Percentiles rank a stretch among this genome's conserved stretches.
Evolutionary conservation across 2,888 invertebrate genomes (phyloP).

Genomic region (Lymantria dispar): DNA sequence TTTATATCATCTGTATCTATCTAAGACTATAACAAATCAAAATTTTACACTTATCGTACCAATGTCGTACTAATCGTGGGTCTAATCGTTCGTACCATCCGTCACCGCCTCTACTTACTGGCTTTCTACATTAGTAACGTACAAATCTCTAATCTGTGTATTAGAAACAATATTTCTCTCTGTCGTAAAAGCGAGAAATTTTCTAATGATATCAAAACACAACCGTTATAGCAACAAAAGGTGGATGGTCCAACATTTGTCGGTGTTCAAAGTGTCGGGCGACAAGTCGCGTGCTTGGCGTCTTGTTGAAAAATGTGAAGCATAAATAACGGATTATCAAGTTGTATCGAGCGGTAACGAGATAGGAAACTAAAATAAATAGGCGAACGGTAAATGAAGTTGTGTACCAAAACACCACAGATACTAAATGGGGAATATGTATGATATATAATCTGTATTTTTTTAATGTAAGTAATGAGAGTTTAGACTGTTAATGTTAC

Average conservation of each 20-base stretch:
- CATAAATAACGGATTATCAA: conserved; percentile 81
- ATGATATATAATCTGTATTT: conserved; percentile 45
- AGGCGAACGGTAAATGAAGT: conserved; percentile 71
- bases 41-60: conserved; percentile 30
- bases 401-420: conserved; percentile 47
- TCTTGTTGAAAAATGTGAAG: conserved; percentile 63
- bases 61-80: conserved; percentile 38
- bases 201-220: conserved; percentile 77
- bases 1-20: conserved; percentile 20
- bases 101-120: conserved; percentile 49
- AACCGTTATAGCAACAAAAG: conserved; percentile 76
- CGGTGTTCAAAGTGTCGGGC: conserved; percentile 48
- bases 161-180: conserved; percentile 68
- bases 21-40: conserved; percentile 22
- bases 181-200: conserved; percentile 63
- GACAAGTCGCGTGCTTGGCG: conserved; percentile 69
- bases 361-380: conserved; percentile 75
- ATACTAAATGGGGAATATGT: conserved; percentile 18
- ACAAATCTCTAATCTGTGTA: conserved; percentile 63
- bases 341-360: conserved; percentile 69
- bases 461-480: conserved; percentile 41
- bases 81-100: conserved; percentile 52
- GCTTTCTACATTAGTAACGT: conserved; percentile 64
- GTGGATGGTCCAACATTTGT: conserved; percentile 63
- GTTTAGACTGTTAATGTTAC: conserved; percentile 53